Conservation (phyloP, 92 coral and sea anemone species). For the Chrysogorgia sp. region DNA sequence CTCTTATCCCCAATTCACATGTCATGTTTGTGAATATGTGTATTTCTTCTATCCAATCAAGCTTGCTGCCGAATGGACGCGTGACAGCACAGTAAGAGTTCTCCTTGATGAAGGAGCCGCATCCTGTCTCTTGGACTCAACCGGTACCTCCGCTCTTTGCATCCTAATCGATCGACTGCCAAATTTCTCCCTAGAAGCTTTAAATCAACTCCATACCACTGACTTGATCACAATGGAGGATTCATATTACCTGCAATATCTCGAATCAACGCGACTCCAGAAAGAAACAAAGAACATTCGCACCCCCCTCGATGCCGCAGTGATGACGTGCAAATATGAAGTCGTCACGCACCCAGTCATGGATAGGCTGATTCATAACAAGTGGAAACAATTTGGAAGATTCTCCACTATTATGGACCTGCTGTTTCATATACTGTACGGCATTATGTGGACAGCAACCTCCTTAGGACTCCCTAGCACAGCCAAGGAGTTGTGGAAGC, state of each 20-base stretch:
- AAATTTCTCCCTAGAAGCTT: constrained; percentile 21
- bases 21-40: background rate
- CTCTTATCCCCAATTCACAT: background rate
- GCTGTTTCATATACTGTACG: constrained; percentile 36
- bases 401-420: constrained; percentile 13
- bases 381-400: constrained; percentile 21
- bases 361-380: constrained; percentile 29
- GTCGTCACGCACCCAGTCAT: constrained; percentile 25
- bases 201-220: constrained; percentile 21
- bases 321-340: constrained; percentile 18
- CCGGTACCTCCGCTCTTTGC: constrained; percentile 88
- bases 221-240: constrained; percentile 23
- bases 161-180: constrained; percentile 86
- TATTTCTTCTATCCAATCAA: constrained; percentile 12
- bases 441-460: constrained; percentile 80
- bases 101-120: constrained; percentile 79
- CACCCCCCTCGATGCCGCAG: too few species aligned
- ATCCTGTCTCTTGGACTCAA: constrained; percentile 78
- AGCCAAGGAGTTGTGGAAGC: constrained; percentile 64
- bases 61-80: constrained; percentile 93
- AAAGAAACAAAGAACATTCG: background rate
- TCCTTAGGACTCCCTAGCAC: constrained; percentile 69
- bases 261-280: constrained; percentile 3
- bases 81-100: constrained; percentile 78
- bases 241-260: constrained; percentile 12